A percentile compares a stretch with the other conserved stretches of the same genome.
phyloP scores from a whole-genome alignment of 2,888 invertebrate genomes.

The Pardosa pseudoannulata region DNA sequence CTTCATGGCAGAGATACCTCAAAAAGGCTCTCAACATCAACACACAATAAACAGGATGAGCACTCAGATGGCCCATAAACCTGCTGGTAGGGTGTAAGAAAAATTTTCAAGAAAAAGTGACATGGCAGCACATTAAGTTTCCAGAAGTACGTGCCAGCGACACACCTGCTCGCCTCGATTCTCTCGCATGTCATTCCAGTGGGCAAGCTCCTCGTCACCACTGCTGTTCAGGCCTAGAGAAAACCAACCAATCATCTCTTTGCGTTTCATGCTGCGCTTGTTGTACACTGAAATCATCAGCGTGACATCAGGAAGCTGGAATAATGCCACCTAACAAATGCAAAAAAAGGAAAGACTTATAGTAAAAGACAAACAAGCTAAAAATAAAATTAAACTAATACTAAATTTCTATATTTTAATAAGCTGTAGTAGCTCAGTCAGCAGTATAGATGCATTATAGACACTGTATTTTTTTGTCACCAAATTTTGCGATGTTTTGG shows the following conservation, averaged over 20 bases:
- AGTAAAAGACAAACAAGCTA: no score
- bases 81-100: conserved; percentile 59
- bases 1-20: conserved; percentile 64
- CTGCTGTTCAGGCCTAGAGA: conserved; percentile 93
- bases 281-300: conserved; percentile 95
- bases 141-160: conserved; percentile 93
- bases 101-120: conserved; percentile 33
- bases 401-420: no score
- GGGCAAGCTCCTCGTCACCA: conserved; percentile 92
- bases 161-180: conserved; percentile 90
- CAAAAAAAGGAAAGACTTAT: no score
- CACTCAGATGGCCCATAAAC: conserved; percentile 47
- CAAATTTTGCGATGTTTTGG: no score
- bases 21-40: conserved; percentile 62
- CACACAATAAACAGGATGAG: conserved; percentile 60
- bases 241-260: conserved; percentile 98
- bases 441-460: no score
- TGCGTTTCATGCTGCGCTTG: conserved; percentile 93
- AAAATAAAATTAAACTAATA: no score
- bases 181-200: conserved; percentile 95
- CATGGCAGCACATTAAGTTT: conserved; percentile 77
- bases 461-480: no score
- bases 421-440: no score
- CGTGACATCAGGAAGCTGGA: conserved; percentile 95
- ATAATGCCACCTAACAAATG: conserved; percentile 92